Percentiles rank a stretch among this genome's conserved stretches.
phyloP scores from a whole-genome alignment of 2,888 invertebrate species.

The Electrophaes corylata region DNA sequence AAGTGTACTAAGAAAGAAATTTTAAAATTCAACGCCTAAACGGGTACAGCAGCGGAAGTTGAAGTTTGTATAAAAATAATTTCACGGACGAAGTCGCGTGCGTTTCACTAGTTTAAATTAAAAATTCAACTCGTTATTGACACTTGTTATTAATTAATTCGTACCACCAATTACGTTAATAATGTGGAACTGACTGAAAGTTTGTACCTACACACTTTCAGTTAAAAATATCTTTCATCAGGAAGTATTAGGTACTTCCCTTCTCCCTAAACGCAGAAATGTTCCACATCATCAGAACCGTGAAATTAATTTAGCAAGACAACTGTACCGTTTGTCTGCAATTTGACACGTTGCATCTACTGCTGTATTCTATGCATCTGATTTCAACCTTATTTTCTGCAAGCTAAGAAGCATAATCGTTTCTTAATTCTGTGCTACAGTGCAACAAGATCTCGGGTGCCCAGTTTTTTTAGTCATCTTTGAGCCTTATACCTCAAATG shows the following conservation, averaged over 20 bases:
- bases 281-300: constrained; percentile 24
- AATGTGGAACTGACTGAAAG: neutral
- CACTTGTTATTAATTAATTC: too few relatives aligned
- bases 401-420: constrained; percentile 6
- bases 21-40: too few relatives aligned
- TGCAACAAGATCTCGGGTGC: constrained; percentile 7
- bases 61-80: too few relatives aligned
- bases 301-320: constrained; percentile 37
- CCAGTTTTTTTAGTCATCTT: constrained; percentile 10
- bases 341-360: constrained; percentile 39
- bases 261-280: constrained; percentile 15
- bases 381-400: constrained; percentile 13
- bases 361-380: constrained; percentile 6
- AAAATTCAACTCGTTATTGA: too few relatives aligned
- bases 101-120: too few relatives aligned
- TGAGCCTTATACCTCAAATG: neutral
- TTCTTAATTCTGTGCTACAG: neutral
- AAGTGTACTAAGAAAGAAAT: too few relatives aligned
- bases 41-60: too few relatives aligned
- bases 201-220: neutral
- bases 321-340: constrained; percentile 34
- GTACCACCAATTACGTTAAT: too few relatives aligned
- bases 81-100: too few relatives aligned
- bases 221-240: neutral
- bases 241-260: constrained; percentile 4